A percentile compares a stretch with the other conserved stretches of the same genome.
phyloP scores from a whole-genome alignment of 2,113 vertebrate species.

The Prietella phreatophila region DNA sequence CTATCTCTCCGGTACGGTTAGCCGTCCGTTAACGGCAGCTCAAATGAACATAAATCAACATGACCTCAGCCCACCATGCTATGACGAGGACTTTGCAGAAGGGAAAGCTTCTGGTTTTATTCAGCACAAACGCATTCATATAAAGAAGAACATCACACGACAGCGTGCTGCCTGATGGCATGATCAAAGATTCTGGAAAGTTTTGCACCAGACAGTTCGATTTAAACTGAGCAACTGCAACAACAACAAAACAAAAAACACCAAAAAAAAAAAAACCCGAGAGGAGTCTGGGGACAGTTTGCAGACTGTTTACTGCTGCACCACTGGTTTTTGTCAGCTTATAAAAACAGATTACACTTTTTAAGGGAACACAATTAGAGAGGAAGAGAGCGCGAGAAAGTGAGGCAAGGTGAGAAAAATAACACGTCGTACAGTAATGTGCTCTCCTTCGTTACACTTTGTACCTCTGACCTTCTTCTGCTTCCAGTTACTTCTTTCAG shows the following conservation, averaged over 20 bases:
- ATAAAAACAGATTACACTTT: constrained; percentile 2
- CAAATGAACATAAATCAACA: background rate
- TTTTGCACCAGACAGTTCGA: background rate
- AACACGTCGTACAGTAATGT: background rate
- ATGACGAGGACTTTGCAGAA: background rate
- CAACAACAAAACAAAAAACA: too few species aligned
- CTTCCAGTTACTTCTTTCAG: background rate
- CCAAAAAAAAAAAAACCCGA: too few species aligned
- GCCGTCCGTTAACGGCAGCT: too few species aligned
- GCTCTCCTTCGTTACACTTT: background rate
- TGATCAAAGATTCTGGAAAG: background rate
- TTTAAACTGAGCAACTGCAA: background rate
- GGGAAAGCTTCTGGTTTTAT: background rate
- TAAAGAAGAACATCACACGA: background rate
- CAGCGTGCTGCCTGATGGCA: background rate
- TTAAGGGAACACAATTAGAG: background rate
- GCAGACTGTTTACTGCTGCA: background rate
- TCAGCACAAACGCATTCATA: background rate
- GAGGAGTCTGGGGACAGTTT: background rate
- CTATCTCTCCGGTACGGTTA: too few species aligned
- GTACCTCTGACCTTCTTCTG: constrained; percentile 7
- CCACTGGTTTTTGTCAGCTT: background rate
- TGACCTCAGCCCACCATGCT: background rate
- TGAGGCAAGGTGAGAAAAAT: background rate
- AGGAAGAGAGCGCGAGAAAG: background rate